Conservation (phyloP, 2,797 vertebrate species). For the Hybognathus amarus region DNA sequence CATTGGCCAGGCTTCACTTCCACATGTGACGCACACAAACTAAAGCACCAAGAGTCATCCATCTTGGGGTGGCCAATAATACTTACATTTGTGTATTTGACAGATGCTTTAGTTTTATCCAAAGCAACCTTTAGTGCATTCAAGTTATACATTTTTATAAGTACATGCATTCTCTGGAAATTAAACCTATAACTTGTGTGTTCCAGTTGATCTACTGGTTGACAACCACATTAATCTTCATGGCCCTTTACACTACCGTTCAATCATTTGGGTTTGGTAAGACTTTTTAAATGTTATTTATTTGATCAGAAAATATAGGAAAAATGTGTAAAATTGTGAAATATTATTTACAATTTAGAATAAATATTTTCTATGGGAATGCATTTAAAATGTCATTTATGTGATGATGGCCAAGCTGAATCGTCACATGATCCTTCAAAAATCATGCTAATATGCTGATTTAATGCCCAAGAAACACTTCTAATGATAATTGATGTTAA, state of each 20-base stretch:
- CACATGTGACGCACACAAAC: conserved; percentile 30
- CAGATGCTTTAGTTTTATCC: not conserved
- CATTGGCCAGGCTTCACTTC: conserved; percentile 57
- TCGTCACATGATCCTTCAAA: not conserved
- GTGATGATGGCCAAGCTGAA: not conserved
- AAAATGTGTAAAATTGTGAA: not conserved
- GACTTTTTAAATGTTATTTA: not conserved
- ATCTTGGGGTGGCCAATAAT: not conserved
- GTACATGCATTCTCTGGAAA: not conserved
- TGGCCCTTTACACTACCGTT: not conserved
- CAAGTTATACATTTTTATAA: conserved; percentile 1
- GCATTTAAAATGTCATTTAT: not conserved
- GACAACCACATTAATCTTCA: not conserved
- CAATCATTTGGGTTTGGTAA: not conserved
- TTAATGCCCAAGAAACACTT: not conserved
- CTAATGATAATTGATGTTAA: not conserved
- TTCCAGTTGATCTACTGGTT: not conserved
- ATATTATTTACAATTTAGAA: not conserved
- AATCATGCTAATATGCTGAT: conserved; percentile 3
- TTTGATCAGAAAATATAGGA: not conserved
- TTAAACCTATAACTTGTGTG: not conserved
- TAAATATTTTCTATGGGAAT: not conserved
- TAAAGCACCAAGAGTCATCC: conserved; percentile 35
- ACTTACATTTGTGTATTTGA: conserved; percentile 21
- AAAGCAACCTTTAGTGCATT: conserved; percentile 24